These are phyloP conservation scores for Drosophila busckii DNA, from an alignment of 1,140 invertebrate genomes.

Conservation along the genomic window DNA sequence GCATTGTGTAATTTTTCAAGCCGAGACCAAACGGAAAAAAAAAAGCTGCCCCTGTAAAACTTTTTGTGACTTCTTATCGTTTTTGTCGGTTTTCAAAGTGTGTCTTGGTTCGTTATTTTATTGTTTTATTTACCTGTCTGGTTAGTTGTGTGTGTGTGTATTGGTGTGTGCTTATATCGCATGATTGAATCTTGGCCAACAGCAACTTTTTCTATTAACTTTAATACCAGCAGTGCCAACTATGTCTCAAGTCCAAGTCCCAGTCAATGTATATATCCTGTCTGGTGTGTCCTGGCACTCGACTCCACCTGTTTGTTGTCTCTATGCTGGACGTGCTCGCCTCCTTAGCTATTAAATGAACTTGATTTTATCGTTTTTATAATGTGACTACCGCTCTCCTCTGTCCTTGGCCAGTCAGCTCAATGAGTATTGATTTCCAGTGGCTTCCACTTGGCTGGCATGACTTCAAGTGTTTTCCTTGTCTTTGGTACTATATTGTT, in stretches of 20 bases:
- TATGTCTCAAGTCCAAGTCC: constrained; percentile 20
- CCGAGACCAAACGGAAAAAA: constrained; percentile 31
- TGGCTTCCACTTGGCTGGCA: constrained; percentile 54
- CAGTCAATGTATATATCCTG: constrained; percentile 12
- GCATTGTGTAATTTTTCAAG: constrained; percentile 76
- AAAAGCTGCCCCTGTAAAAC: constrained; percentile 35
- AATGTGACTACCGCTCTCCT: constrained; percentile 9
- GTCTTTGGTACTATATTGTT: constrained; percentile 41
- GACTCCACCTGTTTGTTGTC: constrained; percentile 37
- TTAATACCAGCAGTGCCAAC: constrained; percentile 61
- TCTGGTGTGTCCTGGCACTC: constrained; percentile 28
- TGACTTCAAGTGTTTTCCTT: constrained; percentile 55
- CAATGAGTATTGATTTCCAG: constrained; percentile 62
- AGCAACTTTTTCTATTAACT: constrained; percentile 77
- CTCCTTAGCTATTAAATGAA: constrained; percentile 64
- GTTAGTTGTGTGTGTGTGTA: constrained; percentile 35
- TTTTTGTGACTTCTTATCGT: constrained; percentile 72
- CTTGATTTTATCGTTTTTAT: constrained; percentile 72
- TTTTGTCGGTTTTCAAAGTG: constrained; percentile 34
- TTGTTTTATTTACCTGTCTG: constrained; percentile 73
- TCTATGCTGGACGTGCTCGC: constrained; percentile 15
- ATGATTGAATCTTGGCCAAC: constrained; percentile 77
- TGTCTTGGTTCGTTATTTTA: constrained; percentile 45
- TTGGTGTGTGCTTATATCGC: constrained; percentile 70
- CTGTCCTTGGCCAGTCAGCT: neutral